A percentile compares a stretch with the other conserved stretches of the same genome.
phyloP scores from a whole-genome alignment of 2,113 vertebrate genomes.

The Clarias macrocephalus region DNA sequence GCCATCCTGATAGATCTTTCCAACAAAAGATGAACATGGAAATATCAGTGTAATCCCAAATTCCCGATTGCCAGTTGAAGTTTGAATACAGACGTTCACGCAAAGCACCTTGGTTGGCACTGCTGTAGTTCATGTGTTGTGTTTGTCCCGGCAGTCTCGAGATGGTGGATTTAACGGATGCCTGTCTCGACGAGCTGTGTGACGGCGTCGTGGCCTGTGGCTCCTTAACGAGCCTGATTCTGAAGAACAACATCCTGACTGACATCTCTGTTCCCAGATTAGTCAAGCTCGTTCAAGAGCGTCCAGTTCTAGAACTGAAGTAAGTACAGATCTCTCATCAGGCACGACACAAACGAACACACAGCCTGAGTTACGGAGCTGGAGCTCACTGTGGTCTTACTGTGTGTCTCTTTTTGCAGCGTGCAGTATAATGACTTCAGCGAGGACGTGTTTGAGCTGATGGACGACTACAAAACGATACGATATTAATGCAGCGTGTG shows the following conservation, averaged over 20 bases:
- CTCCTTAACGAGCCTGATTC: constrained; percentile 62
- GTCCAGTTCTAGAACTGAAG: constrained; percentile 63
- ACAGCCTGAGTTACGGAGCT: background rate
- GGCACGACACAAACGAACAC: background rate
- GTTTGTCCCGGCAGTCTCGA: constrained; percentile 57
- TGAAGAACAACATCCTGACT: constrained; percentile 69
- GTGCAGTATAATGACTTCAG: constrained; percentile 68
- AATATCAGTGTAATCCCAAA: background rate
- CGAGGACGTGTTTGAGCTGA: constrained; percentile 65
- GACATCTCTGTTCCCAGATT: constrained; percentile 63
- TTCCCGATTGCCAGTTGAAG: background rate
- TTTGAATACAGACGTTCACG: background rate
- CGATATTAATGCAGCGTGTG: constrained; percentile 41
- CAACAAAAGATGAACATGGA: no score
- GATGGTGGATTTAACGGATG: constrained; percentile 65
- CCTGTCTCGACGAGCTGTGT: constrained; percentile 63
- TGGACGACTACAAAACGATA: constrained; percentile 63
- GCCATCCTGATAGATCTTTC: no score
- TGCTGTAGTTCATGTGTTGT: background rate
- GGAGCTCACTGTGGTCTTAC: background rate
- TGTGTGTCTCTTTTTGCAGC: constrained; percentile 50
- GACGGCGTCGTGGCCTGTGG: constrained; percentile 57
- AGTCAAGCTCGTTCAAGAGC: constrained; percentile 58
- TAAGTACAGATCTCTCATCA: constrained; percentile 44
- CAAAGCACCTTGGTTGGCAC: background rate